Evolutionary conservation across 1,140 invertebrate genomes (phyloP).

Genomic region (Drosophila novamexicana): DNA sequence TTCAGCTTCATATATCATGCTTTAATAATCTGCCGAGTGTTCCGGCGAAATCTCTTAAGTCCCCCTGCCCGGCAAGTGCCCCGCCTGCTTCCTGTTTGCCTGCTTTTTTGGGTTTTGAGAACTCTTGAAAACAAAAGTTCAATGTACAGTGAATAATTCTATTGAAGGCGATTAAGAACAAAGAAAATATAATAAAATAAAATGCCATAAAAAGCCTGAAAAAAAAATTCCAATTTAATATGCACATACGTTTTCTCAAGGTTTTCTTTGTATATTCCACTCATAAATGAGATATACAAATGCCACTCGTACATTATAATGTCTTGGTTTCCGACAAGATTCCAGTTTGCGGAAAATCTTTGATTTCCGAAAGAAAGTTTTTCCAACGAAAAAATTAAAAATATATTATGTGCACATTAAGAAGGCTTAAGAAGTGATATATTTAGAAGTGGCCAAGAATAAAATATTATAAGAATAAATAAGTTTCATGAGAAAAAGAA

Average conservation of each 20-base stretch:
- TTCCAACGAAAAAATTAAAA: no score
- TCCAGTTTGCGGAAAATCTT: no score
- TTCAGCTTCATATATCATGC: conserved; percentile 40
- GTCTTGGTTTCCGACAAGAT: no score
- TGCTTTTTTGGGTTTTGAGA: neutral
- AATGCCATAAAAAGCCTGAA: neutral
- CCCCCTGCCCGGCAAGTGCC: neutral
- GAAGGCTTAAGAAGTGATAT: no score
- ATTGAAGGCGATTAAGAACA: conserved; percentile 15
- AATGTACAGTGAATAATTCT: conserved; percentile 21
- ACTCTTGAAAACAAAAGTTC: conserved; percentile 20
- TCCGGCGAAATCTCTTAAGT: conserved; percentile 29
- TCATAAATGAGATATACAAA: neutral
- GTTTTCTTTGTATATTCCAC: neutral
- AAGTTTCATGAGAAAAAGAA: no score
- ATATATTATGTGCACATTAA: no score
- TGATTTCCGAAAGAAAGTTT: no score
- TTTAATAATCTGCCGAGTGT: conserved; percentile 38
- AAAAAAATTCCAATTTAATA: neutral
- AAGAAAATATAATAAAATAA: conserved; percentile 3
- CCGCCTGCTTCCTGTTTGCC: neutral
- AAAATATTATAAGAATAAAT: no score
- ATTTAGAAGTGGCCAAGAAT: no score
- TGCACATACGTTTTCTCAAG: conserved; percentile 1
- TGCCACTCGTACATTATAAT: no score